Conservation (phyloP, 2,888 invertebrate species). For the Ypsolopha scabrella region DNA sequence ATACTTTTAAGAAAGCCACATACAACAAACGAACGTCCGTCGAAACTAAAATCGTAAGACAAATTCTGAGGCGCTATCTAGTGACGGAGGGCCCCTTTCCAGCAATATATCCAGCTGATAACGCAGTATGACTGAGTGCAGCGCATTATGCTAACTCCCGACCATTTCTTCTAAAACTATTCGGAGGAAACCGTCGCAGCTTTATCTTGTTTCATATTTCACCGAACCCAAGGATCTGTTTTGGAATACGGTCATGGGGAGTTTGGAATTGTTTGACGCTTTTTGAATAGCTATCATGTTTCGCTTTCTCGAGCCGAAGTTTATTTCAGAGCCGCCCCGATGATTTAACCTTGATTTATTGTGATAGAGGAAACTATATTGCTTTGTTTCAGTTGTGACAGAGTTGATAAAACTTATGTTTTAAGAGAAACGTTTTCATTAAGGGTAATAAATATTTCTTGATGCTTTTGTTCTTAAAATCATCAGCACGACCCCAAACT, state of each 20-base stretch:
- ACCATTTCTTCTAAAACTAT: constrained; percentile 53
- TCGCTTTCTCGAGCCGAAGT: background rate
- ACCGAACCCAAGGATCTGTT: constrained; percentile 18
- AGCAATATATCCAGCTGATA: constrained; percentile 48
- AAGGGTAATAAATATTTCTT: too few species aligned
- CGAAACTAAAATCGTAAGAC: too few species aligned
- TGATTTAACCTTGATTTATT: background rate
- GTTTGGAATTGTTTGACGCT: too few species aligned
- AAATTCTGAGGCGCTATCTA: constrained; percentile 16
- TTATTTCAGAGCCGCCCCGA: too few species aligned
- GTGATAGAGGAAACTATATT: too few species aligned
- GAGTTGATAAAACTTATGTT: too few species aligned
- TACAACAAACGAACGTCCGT: too few species aligned
- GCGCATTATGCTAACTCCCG: constrained; percentile 48
- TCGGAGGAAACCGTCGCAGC: constrained; percentile 25
- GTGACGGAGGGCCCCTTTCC: constrained; percentile 24
- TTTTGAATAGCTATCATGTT: constrained; percentile 10
- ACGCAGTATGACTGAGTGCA: constrained; percentile 47
- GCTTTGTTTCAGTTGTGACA: too few species aligned
- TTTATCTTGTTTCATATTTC: constrained; percentile 49
- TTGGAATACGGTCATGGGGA: constrained; percentile 17
- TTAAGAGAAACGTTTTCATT: too few species aligned
- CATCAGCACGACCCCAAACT: too few species aligned
- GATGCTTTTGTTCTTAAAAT: too few species aligned
- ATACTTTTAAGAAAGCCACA: too few species aligned